These are phyloP conservation scores for Lucilia cuprina DNA, from an alignment of 1,140 invertebrate genomes.

Conservation along the genomic window DNA sequence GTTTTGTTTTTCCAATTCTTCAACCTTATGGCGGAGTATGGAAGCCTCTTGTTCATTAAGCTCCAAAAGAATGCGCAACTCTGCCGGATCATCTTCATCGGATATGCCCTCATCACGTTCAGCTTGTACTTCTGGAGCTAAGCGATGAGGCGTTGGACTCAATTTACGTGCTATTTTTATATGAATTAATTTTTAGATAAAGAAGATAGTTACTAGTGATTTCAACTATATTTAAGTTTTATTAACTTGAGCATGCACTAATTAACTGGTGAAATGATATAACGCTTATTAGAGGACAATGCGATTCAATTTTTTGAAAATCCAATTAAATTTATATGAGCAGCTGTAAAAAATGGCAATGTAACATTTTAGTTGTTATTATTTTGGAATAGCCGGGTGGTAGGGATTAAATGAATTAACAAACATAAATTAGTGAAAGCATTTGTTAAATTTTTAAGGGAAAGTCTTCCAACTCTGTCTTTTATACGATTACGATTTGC, in stretches of 20 bases:
- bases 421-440: background rate
- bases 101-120: conserved; percentile 78
- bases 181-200: background rate
- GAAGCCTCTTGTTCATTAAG: conserved; percentile 88
- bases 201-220: background rate
- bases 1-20: conserved; percentile 83
- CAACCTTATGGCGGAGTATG: conserved; percentile 80
- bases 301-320: conserved; percentile 13
- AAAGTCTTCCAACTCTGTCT: background rate
- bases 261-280: background rate
- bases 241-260: conserved; percentile 30
- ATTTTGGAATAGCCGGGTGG: background rate
- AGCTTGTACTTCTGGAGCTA: conserved; percentile 70
- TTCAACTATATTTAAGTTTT: background rate
- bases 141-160: conserved; percentile 71
- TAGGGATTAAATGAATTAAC: background rate
- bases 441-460: background rate
- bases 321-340: conserved; percentile 43
- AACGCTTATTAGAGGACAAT: conserved; percentile 16
- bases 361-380: conserved; percentile 10
- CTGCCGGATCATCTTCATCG: conserved; percentile 78
- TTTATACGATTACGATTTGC: background rate
- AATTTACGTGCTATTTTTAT: conserved; percentile 67
- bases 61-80: conserved; percentile 81
- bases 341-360: conserved; percentile 62